phyloP scores from a whole-genome alignment of 2,113 vertebrate genomes.

The Centropus bengalensis region DNA sequence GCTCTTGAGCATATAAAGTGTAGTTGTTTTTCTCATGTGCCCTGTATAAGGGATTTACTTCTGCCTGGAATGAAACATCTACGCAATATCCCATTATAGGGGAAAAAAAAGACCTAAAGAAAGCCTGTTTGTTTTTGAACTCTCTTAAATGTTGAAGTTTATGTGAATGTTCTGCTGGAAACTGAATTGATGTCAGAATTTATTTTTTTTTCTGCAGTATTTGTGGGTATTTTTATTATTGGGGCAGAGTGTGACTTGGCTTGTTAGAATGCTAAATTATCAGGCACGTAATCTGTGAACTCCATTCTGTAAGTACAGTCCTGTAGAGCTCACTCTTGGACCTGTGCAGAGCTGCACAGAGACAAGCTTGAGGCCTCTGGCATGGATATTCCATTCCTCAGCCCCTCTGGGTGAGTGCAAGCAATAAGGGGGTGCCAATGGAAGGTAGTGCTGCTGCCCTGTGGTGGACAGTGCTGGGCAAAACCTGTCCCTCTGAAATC shows the following conservation, averaged over 20 bases:
- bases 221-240: neutral
- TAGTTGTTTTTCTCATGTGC: neutral
- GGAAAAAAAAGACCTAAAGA: neutral
- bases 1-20: neutral
- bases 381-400: neutral
- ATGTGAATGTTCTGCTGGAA: neutral
- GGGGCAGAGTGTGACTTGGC: neutral
- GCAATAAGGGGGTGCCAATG: neutral
- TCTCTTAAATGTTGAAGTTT: neutral
- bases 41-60: neutral
- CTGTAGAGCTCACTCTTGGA: neutral
- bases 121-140: neutral
- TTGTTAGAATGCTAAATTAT: neutral
- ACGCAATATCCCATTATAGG: neutral
- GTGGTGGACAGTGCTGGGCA: neutral
- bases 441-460: neutral
- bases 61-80: neutral
- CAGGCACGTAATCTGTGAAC: neutral
- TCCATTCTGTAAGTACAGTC: neutral
- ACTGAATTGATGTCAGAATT: neutral
- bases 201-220: neutral
- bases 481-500: neutral
- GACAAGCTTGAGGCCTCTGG: neutral
- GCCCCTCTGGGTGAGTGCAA: fast-evolving
- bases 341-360: neutral